Base-by-base conservation (phyloP, 1,140 invertebrate species). In the Samia ricini region DNA sequence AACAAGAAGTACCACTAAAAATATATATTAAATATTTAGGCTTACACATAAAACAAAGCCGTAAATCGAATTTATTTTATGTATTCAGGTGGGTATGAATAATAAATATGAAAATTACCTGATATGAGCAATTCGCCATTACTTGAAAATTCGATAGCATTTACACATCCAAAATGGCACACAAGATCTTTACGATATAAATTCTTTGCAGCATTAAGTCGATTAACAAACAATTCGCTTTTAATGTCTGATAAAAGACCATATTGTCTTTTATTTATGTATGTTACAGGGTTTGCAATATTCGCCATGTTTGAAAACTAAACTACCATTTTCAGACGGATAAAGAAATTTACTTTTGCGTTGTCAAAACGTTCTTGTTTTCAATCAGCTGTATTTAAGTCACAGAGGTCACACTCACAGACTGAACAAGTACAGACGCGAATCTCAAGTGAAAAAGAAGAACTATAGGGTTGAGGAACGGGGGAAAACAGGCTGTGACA, bases 101-200 rank as follows among this genome's bases (percentile, higher is more conserved):
- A 42, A 42, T 42, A 42, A 42, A 42, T 42, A 15, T 42, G 33
- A 42, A 42, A 67, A 63, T 89, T 92, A 98, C 97, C 97, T 77
- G 97, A 99, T 64, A 95, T 94, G 55, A 99, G 92, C 61, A 94
- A 93, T 81, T 96, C 93, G 65, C 97, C 97, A 88, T 97, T 94
- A 57, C 93, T 93, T 4, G 96, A 98, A 92, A 99, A 99, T 89
- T 99, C 98, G 70, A 99, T 96, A 22, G 97, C 97, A 93, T 99
- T 99, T 22, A 99, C 97, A 93, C 98, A 99, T 70, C 98, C 98
- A 92, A 94, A 98, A 91, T 99, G 98, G 26, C 95, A 95, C 61
- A 94, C 91, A 18, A 99, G 91, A 92, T 98, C 96, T 71, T 95
- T 95, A 58, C 95, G 93, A 83, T 95, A 98, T 18, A 98, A 92